Conservation (phyloP, 2,113 vertebrate species). For the Hyla sarda region DNA sequence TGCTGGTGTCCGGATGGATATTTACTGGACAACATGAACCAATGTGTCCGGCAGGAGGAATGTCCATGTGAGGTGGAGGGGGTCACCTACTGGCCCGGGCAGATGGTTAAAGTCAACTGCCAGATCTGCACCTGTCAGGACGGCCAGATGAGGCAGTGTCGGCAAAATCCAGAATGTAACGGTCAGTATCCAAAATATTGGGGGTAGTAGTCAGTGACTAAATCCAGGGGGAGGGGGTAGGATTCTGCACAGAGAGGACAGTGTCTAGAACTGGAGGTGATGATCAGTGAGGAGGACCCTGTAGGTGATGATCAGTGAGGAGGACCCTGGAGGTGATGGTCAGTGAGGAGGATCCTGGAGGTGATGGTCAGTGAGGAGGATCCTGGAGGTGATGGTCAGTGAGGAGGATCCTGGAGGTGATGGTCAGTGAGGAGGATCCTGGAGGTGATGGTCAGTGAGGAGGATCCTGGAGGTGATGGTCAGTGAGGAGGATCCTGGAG, state of each 20-base stretch:
- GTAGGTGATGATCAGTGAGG: not conserved
- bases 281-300: not conserved
- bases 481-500: not conserved
- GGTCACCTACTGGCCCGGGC: constrained; percentile 73
- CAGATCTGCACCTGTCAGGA: constrained; percentile 83
- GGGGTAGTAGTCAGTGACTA: too few relatives aligned
- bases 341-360: not conserved
- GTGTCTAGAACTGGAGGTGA: not conserved
- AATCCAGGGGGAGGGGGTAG: not conserved
- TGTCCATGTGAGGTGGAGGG: constrained; percentile 79
- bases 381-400: not conserved
- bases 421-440: not conserved
- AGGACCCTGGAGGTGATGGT: not conserved
- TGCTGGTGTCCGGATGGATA: constrained; percentile 84
- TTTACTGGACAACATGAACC: constrained; percentile 73
- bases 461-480: not conserved
- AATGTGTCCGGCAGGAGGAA: constrained; percentile 76
- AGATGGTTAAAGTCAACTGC: constrained; percentile 78
- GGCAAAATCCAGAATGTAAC: constrained; percentile 77
- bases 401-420: not conserved
- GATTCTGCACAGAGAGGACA: not conserved
- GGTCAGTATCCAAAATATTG: constrained; percentile 69
- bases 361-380: not conserved
- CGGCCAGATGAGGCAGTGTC: constrained; percentile 76
- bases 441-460: not conserved